Percentiles rank a stretch among this genome's conserved stretches.
These are phyloP conservation scores for Lethenteron camtschaticum DNA, from an alignment of 2,113 vertebrate species.

Conservation along the genomic window DNA sequence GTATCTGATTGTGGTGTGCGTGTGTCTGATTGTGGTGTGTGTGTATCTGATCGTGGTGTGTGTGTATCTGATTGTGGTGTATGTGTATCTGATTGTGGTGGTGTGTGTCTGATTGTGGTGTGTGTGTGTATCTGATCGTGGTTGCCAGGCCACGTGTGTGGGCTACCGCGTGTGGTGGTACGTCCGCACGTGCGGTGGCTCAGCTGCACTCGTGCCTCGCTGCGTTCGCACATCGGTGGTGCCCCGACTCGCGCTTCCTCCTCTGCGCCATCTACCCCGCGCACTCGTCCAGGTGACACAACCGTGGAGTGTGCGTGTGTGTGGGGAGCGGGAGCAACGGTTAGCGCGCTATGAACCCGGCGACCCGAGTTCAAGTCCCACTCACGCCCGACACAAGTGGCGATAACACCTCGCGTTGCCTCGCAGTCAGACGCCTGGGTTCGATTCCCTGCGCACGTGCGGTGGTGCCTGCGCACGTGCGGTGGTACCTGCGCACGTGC, in stretches of 20 bases:
- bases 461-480: not conserved
- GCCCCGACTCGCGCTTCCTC: slow-evolving; percentile 67
- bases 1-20: too few relatives aligned
- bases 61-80: too few relatives aligned
- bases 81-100: too few relatives aligned
- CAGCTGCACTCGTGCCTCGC: slow-evolving; percentile 68
- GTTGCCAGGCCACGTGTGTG: slow-evolving; percentile 50
- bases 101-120: too few relatives aligned
- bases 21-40: too few relatives aligned
- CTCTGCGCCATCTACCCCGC: slow-evolving; percentile 77
- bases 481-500: too few relatives aligned
- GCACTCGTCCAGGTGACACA: slow-evolving; percentile 57
- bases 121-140: too few relatives aligned
- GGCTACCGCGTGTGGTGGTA: slow-evolving; percentile 71
- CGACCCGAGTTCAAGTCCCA: not conserved
- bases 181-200: slow-evolving; percentile 31
- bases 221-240: slow-evolving; percentile 73
- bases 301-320: too few relatives aligned
- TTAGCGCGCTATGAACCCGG: not conserved
- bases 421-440: not conserved
- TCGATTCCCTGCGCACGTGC: not conserved
- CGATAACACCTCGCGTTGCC: not conserved
- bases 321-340: not conserved
- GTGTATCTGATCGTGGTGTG: too few relatives aligned
- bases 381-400: not conserved